Evolutionary conservation across 2,113 vertebrate species (phyloP), one percentile per base, ranked within the genome.

Genomic region (Piprites chloris): DNA sequence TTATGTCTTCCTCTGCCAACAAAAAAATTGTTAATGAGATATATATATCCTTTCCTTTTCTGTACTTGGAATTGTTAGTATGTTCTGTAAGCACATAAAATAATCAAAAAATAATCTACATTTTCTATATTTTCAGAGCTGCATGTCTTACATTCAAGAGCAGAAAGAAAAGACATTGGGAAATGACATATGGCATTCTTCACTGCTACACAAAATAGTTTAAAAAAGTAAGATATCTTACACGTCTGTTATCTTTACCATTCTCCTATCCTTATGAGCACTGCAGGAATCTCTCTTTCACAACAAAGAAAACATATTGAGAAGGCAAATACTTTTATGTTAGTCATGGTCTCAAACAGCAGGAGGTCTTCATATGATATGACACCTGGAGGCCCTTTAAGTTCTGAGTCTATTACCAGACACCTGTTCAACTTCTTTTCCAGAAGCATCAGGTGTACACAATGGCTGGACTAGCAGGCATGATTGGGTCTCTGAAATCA

Each of bases 381-480:
- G 82, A 82, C 61, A 89, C 85, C 85, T 87, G 87, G 85, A 95
- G 89, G 74, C 61, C 83, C 58, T 80, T 69, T 73, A 78, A 93
- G 87, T 94, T 95, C 83, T 90, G 74, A 92, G 85, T 96, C 83
- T 96, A 96, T 97, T 97, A 96, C 85, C n/a, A 90, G 68, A 71
- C 28, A 89, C 58, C 76, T 87, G 76, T 78, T 84, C 91, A 82
- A 72, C 91, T 95, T 89, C 85, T 93, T 87, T 94, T 92, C 80
- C 53, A 68, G 83, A 85, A 93, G 56, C 75, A 53, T 88, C 78
- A 87, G 81, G 87, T 91, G 53, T 47, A 85, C 37, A 95, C 89
- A 97, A 96, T 95, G 91, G 63, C 65, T 76, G 83, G 62, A 72
- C 61, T 96, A 58, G 71, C 77, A 92, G 85, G 30, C 30, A 39